phyloP scores from a whole-genome alignment of 2,797 vertebrate species.

The Muraenolepis orangiensis region DNA sequence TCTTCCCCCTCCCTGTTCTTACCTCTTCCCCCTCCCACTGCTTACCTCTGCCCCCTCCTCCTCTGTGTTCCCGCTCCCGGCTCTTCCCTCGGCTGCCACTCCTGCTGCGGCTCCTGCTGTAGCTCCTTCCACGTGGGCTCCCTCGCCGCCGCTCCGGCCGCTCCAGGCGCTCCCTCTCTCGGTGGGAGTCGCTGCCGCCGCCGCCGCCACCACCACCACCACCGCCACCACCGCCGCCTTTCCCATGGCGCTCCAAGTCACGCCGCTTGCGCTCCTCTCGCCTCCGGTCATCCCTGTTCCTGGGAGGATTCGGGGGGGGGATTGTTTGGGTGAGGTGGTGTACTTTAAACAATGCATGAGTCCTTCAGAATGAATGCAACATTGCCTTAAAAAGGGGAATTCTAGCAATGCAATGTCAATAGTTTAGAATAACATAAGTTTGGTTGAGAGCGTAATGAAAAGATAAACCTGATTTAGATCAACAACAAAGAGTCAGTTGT shows the following conservation, averaged over 20 bases:
- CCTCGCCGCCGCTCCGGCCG: slow-evolving; percentile 86
- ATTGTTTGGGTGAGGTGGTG: neutral
- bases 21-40: neutral
- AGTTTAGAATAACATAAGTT: neutral
- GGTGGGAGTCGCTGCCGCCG: slow-evolving; percentile 75
- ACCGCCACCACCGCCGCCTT: slow-evolving; percentile 71
- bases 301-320: slow-evolving; percentile 46
- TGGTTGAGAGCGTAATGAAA: too few species aligned
- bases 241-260: slow-evolving; percentile 87
- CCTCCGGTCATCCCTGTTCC: slow-evolving; percentile 87
- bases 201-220: slow-evolving; percentile 73
- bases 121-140: slow-evolving; percentile 79
- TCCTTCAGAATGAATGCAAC: neutral
- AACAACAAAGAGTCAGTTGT: neutral
- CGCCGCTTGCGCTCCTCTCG: slow-evolving; percentile 91
- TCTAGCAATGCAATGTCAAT: neutral
- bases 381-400: neutral
- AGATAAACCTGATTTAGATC: too few species aligned
- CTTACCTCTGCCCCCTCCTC: slow-evolving; percentile 83
- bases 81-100: slow-evolving; percentile 89
- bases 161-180: slow-evolving; percentile 91
- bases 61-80: slow-evolving; percentile 82
- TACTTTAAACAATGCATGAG: neutral
- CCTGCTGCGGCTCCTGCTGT: slow-evolving; percentile 83
- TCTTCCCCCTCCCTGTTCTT: neutral